A percentile compares a stretch with the other conserved stretches of the same genome.
These are phyloP conservation scores for Tyrannus savana DNA, from an alignment of 2,113 vertebrate species.

Conservation along the genomic window DNA sequence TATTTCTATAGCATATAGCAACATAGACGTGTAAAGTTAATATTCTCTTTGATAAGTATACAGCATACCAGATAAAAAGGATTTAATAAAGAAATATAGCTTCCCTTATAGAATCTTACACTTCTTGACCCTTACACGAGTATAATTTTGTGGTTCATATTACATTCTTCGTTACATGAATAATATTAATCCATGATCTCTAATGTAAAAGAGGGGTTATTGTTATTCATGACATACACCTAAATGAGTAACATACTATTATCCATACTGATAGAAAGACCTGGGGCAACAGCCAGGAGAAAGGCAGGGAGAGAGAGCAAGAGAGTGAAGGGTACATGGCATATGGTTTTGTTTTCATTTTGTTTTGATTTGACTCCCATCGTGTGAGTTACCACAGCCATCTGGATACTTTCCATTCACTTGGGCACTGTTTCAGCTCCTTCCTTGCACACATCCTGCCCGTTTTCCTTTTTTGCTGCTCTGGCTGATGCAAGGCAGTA, in stretches of 20 bases:
- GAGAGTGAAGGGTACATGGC: not conserved
- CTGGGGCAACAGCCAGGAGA: conserved; percentile 37
- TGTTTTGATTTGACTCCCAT: conserved; percentile 62
- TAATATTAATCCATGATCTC: conserved; percentile 32
- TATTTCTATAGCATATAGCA: conserved; percentile 81
- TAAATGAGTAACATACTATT: not conserved
- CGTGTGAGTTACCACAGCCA: conserved; percentile 53
- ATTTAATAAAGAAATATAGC: conserved; percentile 52
- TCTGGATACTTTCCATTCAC: conserved; percentile 55
- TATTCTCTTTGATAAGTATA: conserved; percentile 65
- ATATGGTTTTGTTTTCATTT: conserved; percentile 69
- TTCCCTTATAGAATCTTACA: conserved; percentile 28
- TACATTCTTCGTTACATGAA: conserved; percentile 43
- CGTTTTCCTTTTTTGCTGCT: not conserved
- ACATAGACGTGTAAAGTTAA: conserved; percentile 75
- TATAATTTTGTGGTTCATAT: conserved; percentile 28
- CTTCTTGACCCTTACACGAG: conserved; percentile 44
- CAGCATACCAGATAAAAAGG: conserved; percentile 36
- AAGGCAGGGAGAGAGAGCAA: conserved; percentile 15
- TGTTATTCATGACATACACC: conserved; percentile 54
- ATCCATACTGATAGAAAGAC: not conserved
- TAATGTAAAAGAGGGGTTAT: conserved; percentile 34
- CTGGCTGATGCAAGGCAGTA: not conserved
- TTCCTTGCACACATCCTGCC: conserved; percentile 39
- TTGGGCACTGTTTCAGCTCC: conserved; percentile 51